phyloP scores from a whole-genome alignment of 1,140 invertebrate genomes.

The Aphaenogaster floridana region DNA sequence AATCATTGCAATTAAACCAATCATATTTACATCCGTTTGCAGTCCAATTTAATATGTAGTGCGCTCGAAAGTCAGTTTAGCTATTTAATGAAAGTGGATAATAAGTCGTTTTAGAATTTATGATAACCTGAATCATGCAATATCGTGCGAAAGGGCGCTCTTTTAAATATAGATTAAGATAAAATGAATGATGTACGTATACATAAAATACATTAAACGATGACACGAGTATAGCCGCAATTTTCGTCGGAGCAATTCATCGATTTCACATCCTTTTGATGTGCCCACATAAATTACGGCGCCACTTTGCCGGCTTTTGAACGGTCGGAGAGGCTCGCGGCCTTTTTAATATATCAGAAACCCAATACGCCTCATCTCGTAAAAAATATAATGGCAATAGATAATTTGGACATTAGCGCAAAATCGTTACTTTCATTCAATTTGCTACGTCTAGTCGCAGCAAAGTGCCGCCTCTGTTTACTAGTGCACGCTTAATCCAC shows the following conservation, averaged over 20 bases:
- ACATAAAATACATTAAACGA: background rate
- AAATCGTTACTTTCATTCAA: conserved; percentile 49
- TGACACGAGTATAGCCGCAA: background rate
- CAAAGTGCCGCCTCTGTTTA: conserved; percentile 33
- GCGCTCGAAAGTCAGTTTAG: conserved; percentile 32
- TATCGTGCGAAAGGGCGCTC: background rate
- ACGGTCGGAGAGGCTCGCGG: background rate
- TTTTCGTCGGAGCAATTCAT: conserved; percentile 55
- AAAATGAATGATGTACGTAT: background rate
- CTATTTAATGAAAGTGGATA: conserved; percentile 31
- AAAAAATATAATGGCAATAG: conserved; percentile 20
- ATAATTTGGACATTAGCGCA: conserved; percentile 42
- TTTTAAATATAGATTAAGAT: conserved; percentile 25
- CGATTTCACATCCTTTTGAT: conserved; percentile 67
- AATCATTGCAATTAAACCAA: conserved; percentile 55
- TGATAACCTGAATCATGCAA: background rate
- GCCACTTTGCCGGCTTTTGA: conserved; percentile 49
- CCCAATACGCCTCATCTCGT: conserved; percentile 20
- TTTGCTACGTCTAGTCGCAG: conserved; percentile 1
- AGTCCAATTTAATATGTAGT: conserved; percentile 33
- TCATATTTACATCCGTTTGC: conserved; percentile 44
- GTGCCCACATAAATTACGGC: conserved; percentile 66
- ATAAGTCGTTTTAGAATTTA: background rate
- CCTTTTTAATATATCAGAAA: conserved; percentile 64
- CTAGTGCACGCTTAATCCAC: background rate